Evolutionary conservation across 1,140 invertebrate genomes (phyloP).

Genomic region (Leptoteleia sp.): DNA sequence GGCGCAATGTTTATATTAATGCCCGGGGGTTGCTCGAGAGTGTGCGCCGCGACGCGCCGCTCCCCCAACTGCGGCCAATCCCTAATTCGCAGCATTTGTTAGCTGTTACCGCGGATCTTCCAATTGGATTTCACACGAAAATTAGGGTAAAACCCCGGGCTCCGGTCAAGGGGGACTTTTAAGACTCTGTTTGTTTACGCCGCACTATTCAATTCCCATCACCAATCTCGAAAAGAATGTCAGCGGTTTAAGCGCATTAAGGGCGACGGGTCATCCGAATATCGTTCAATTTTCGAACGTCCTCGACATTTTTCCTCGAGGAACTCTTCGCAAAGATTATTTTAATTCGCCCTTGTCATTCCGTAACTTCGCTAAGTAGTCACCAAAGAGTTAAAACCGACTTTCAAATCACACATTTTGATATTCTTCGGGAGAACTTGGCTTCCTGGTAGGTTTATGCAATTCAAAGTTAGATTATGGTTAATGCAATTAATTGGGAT

Average conservation of each 20-base stretch:
- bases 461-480: too few relatives aligned
- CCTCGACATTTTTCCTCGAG: background rate
- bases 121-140: conserved; percentile 70
- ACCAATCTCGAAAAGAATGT: conserved; percentile 44
- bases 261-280: conserved; percentile 5
- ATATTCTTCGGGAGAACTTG: too few relatives aligned
- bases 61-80: conserved; percentile 68
- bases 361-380: too few relatives aligned
- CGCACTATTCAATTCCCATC: conserved; percentile 61
- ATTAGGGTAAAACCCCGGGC: conserved; percentile 71
- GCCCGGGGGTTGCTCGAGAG: conserved; percentile 63
- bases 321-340: background rate
- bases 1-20: conserved; percentile 77
- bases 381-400: too few relatives aligned
- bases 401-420: too few relatives aligned
- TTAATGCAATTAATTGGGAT: too few relatives aligned
- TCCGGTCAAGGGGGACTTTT: conserved; percentile 52
- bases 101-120: conserved; percentile 67
- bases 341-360: background rate
- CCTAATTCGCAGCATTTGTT: conserved; percentile 77
- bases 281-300: conserved; percentile 2
- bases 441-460: too few relatives aligned
- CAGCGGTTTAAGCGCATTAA: conserved; percentile 39
- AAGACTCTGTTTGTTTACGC: conserved; percentile 65
- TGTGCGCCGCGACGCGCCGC: conserved; percentile 29